phyloP scores from a whole-genome alignment of 2,113 vertebrate genomes.

The Ceyx cyanopectus region DNA sequence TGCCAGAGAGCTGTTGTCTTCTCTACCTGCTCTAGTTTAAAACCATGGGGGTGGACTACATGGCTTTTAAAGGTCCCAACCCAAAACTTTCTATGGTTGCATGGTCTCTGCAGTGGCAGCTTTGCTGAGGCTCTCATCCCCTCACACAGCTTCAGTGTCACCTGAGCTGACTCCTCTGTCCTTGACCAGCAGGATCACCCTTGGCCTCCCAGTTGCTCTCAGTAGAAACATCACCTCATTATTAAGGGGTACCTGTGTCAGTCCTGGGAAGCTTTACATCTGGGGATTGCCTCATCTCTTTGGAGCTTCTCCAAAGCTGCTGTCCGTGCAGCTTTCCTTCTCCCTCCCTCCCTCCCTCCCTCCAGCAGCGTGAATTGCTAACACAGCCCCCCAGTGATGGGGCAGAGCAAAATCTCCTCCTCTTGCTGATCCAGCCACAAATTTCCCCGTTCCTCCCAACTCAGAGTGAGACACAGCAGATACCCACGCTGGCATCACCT shows the following conservation, averaged over 20 bases:
- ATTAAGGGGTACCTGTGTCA: not conserved
- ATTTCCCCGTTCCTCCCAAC: not conserved
- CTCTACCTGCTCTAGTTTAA: not conserved
- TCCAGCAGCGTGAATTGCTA: not conserved
- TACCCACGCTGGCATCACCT: not conserved
- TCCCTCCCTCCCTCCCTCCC: accelerated
- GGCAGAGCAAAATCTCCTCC: not conserved
- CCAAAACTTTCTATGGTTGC: not conserved
- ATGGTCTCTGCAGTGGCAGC: not conserved
- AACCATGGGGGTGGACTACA: not conserved
- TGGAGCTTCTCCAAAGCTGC: not conserved
- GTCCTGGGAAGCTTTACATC: not conserved
- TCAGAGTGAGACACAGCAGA: not conserved
- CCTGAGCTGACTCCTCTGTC: not conserved
- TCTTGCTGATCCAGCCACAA: not conserved
- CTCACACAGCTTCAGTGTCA: not conserved
- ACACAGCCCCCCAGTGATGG: accelerated
- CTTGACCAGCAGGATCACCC: not conserved
- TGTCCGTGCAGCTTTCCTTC: accelerated
- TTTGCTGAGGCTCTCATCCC: accelerated
- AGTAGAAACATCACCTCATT: not conserved
- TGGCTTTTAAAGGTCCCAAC: not conserved
- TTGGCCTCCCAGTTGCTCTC: not conserved
- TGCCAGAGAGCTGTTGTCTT: not conserved
- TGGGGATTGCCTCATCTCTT: not conserved